Percentiles rank a stretch among this genome's conserved stretches.
Conservation (phyloP, 30 jellyfish, hydroid and myxozoan species). For the Hydractinia symbiolongicarpus region DNA sequence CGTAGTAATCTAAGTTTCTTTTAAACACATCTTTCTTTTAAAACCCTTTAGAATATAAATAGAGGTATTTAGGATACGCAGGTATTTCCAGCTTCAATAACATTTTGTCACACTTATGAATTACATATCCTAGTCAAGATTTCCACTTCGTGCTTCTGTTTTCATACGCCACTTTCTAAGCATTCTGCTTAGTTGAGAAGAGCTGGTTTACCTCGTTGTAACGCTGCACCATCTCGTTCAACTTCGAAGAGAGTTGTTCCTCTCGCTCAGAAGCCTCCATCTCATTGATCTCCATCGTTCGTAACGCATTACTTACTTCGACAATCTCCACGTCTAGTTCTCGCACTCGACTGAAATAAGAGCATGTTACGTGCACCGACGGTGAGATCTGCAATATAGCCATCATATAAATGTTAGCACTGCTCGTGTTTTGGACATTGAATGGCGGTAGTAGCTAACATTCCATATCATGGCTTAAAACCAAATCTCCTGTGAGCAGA, state of each 20-base stretch:
- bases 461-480: too few relatives aligned
- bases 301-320: slow-evolving; percentile 67
- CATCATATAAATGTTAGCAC: too few relatives aligned
- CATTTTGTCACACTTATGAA: neutral
- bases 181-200: too few relatives aligned
- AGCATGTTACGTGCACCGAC: neutral
- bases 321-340: slow-evolving; percentile 75
- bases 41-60: too few relatives aligned
- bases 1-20: too few relatives aligned
- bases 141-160: neutral
- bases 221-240: slow-evolving; percentile 74
- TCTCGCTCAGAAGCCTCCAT: slow-evolving; percentile 85
- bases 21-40: too few relatives aligned
- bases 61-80: neutral
- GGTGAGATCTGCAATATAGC: too few relatives aligned
- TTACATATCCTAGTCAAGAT: neutral
- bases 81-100: neutral
- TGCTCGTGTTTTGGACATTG: too few relatives aligned
- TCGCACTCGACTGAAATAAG: slow-evolving; percentile 31
- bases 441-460: too few relatives aligned
- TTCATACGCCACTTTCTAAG: too few relatives aligned
- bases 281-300: slow-evolving; percentile 87
- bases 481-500: too few relatives aligned
- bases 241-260: slow-evolving; percentile 60
- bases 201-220: slow-evolving; percentile 56